A percentile compares a stretch with the other conserved stretches of the same genome.
Conservation (phyloP, 2,888 invertebrate species). For the Trichacis sp. region DNA sequence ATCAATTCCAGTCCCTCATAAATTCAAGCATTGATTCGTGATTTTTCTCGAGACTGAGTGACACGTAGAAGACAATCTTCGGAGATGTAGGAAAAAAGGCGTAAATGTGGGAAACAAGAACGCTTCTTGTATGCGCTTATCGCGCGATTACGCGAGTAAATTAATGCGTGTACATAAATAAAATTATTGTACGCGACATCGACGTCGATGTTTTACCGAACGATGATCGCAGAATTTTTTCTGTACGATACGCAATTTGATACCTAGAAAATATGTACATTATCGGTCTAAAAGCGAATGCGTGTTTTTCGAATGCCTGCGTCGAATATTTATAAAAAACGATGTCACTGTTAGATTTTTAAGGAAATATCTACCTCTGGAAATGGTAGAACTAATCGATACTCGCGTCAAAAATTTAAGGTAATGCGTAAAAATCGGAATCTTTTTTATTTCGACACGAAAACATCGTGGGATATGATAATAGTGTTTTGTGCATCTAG, state of each 20-base stretch:
- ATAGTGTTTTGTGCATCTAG: no score
- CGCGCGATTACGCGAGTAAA: slow-evolving; percentile 38
- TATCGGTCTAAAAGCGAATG: not conserved
- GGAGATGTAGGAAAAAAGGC: slow-evolving; percentile 27
- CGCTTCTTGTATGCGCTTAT: slow-evolving; percentile 43
- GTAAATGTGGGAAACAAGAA: slow-evolving; percentile 42
- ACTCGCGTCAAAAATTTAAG: slow-evolving; percentile 17
- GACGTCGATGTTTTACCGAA: slow-evolving; percentile 34
- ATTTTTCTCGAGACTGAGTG: slow-evolving; percentile 38
- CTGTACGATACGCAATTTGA: slow-evolving; percentile 39
- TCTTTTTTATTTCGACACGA: slow-evolving; percentile 13
- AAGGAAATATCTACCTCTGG: slow-evolving; percentile 27
- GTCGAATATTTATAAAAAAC: no score
- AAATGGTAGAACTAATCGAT: slow-evolving; percentile 28
- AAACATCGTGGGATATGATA: no score
- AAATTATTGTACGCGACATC: slow-evolving; percentile 36
- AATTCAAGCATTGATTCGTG: slow-evolving; percentile 29
- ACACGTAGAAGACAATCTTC: slow-evolving; percentile 38
- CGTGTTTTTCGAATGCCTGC: not conserved
- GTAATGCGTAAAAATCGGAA: slow-evolving; percentile 17
- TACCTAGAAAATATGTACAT: slow-evolving; percentile 27
- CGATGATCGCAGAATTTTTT: slow-evolving; percentile 34
- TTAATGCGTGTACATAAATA: slow-evolving; percentile 40
- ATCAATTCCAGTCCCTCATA: not conserved
- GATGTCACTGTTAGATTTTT: slow-evolving; percentile 18